A percentile compares a stretch with the other conserved stretches of the same genome.
Evolutionary conservation across 2,797 vertebrate genomes (phyloP).

Genomic region (Malurus leucopterus): DNA sequence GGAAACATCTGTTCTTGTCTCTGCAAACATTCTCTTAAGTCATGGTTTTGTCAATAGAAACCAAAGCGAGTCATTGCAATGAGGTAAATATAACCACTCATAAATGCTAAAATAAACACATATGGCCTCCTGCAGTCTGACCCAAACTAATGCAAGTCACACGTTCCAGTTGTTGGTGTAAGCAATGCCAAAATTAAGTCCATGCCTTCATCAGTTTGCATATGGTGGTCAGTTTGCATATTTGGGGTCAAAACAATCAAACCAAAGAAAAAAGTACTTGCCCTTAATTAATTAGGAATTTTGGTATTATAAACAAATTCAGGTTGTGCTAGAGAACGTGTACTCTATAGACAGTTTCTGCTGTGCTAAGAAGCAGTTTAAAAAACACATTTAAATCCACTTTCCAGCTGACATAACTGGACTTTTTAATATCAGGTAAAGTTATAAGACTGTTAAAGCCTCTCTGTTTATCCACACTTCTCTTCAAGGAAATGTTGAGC

Average conservation of each 20-base stretch:
- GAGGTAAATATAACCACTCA: conserved; percentile 52
- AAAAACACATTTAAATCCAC: background rate
- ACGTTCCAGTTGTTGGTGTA: background rate
- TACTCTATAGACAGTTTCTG: background rate
- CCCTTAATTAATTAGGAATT: background rate
- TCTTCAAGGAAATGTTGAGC: background rate
- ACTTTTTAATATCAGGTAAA: background rate
- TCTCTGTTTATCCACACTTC: background rate
- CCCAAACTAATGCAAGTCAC: conserved; percentile 10
- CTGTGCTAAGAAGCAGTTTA: background rate
- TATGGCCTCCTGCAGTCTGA: conserved; percentile 33
- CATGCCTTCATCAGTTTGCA: background rate
- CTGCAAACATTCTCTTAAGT: conserved; percentile 47
- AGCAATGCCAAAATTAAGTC: conserved; percentile 3
- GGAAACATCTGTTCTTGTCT: conserved; percentile 56
- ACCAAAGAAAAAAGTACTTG: background rate
- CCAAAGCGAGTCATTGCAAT: conserved; percentile 39
- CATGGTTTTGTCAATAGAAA: conserved; percentile 54
- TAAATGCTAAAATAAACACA: conserved; percentile 57
- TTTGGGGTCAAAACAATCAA: background rate
- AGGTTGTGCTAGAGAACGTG: background rate
- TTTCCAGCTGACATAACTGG: background rate
- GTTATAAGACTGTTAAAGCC: background rate
- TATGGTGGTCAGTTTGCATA: background rate
- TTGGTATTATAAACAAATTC: background rate